phyloP scores from a whole-genome alignment of 2,888 invertebrate species.

The Pteria penguin region DNA sequence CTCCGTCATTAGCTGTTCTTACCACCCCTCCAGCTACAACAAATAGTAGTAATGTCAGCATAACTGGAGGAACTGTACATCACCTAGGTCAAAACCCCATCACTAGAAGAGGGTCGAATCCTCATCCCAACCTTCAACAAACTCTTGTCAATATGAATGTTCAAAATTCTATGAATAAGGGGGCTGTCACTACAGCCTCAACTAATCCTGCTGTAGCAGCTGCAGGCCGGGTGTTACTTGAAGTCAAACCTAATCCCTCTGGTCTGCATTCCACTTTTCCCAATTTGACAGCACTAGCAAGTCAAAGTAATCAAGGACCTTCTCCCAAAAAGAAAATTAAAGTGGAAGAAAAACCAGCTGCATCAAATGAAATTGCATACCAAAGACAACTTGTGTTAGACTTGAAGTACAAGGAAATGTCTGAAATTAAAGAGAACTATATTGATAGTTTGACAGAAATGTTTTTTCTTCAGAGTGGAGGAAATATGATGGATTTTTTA shows the following conservation, averaged over 20 bases:
- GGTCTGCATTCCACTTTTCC: slow-evolving; percentile 33
- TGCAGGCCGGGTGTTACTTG: slow-evolving; percentile 43
- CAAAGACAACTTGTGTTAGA: slow-evolving; percentile 72
- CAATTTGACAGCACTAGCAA: slow-evolving; percentile 34
- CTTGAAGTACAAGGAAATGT: slow-evolving; percentile 68
- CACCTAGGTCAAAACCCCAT: slow-evolving; percentile 70
- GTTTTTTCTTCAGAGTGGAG: slow-evolving; percentile 92
- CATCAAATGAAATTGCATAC: slow-evolving; percentile 69
- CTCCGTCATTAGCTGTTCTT: background rate
- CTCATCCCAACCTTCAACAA: slow-evolving; percentile 65
- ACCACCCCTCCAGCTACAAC: slow-evolving; percentile 35
- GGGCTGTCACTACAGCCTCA: slow-evolving; percentile 11
- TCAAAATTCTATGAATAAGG: slow-evolving; percentile 17
- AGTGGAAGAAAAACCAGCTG: slow-evolving; percentile 75
- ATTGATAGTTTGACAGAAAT: slow-evolving; percentile 85
- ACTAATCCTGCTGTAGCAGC: slow-evolving; percentile 33
- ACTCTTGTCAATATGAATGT: slow-evolving; percentile 46
- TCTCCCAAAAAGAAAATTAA: slow-evolving; percentile 72
- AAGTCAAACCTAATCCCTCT: slow-evolving; percentile 27
- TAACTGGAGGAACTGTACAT: slow-evolving; percentile 71
- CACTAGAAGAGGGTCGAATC: slow-evolving; percentile 55
- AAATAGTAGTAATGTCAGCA: slow-evolving; percentile 40
- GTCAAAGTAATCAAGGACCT: slow-evolving; percentile 51
- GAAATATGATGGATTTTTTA: slow-evolving; percentile 93
- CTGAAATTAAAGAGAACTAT: slow-evolving; percentile 76